Evolutionary conservation across 2,888 invertebrate genomes (phyloP), one percentile per base, ranked within the genome.

Genomic region (Trissonchulus latispiculum): DNA sequence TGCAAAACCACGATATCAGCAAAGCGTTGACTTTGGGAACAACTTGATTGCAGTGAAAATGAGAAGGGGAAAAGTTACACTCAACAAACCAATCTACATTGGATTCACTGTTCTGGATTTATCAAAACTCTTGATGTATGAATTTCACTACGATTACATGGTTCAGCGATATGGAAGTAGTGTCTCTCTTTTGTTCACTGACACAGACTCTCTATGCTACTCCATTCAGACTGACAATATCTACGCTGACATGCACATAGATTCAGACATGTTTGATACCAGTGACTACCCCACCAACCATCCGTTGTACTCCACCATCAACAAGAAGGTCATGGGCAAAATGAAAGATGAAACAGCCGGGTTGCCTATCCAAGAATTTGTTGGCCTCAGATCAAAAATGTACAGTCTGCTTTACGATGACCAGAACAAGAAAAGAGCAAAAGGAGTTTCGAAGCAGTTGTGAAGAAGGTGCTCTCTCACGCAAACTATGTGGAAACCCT

Each of bases 121-220:
- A n/a, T 15, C 8, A 15, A 64, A 64, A 28, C 66, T 32, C 8
- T n/a, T 64, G 66, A 68, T 68, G 69, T 68, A 68, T 36, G 69
- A 68, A 2, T 68, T 68, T 33, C 69, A 33, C 3, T 31, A 68
- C 8, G 28, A 64, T 33, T 68, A 32, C 36, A 48, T 48, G 23
- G 23, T 48, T 48, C 23, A 8, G 23, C 8, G 23, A 48, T 48
- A 48, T 23, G 48, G 48, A 15, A 8, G 3, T 36, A 36, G 35
- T 3, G 33, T n/a, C 36, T 3, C 2, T 35, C 33, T 68, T 31
- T 36, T 68, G 31, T 68, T 68, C 33, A 68, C 69, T n/a, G 69
- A 68, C 36, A 68, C 69, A 33, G 69, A 68, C 36, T 32, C 2
- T 32, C 36, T 68, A 32, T 36, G 69, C 69, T 68, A 68, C 36